These are phyloP conservation scores for Bombyx mori DNA, from an alignment of 1,140 invertebrate species.

Conservation along the genomic window ASM3026992v2 NC_085124.1:7073001-7073500, in stretches of 20 bases:
- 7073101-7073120: no score
- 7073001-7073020: no score
- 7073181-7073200: constrained; percentile 46
- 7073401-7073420: constrained; percentile 40
- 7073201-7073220: constrained; percentile 48
- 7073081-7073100: no score
- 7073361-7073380: constrained; percentile 61
- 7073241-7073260: constrained; percentile 64
- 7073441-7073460: constrained; percentile 7
- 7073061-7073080: no score
- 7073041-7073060: no score
- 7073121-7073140: no score
- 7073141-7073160: background rate
- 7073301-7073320: constrained; percentile 67
- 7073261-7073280: constrained; percentile 58
- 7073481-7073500: constrained; percentile 1
- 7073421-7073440: constrained; percentile 10
- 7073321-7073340: constrained; percentile 65
- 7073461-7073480: constrained; percentile 5
- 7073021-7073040: no score
- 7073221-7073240: constrained; percentile 69
- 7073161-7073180: constrained; percentile 1
- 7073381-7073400: constrained; percentile 61
- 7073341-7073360: constrained; percentile 70
- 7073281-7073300: constrained; percentile 70